A percentile compares a stretch with the other conserved stretches of the same genome.
phyloP scores from a whole-genome alignment of 1,140 invertebrate species.

The Drosophila jambulina region DNA sequence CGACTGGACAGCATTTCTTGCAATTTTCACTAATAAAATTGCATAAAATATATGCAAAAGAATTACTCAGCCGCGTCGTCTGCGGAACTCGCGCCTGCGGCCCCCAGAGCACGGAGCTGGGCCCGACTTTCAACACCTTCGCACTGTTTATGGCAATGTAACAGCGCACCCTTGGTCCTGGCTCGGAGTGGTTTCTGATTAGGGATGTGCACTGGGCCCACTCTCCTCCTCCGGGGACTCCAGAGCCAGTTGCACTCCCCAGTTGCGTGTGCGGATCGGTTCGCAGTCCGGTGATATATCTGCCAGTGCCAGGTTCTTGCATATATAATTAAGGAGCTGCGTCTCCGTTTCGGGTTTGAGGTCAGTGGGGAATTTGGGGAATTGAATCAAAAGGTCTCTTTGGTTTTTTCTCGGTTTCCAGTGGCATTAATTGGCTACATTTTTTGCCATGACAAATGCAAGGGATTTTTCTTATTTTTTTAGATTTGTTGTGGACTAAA shows the following conservation, averaged over 20 bases:
- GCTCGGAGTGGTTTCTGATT: conserved; percentile 75
- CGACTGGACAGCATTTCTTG: conserved; percentile 40
- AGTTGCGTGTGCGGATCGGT: conserved; percentile 49
- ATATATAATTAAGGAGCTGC: conserved; percentile 77
- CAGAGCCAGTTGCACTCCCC: not conserved
- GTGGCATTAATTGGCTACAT: not conserved
- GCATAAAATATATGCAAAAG: conserved; percentile 74
- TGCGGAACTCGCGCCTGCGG: conserved; percentile 47
- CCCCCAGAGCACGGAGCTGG: conserved; percentile 36
- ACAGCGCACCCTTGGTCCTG: conserved; percentile 1
- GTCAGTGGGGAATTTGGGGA: conserved; percentile 32
- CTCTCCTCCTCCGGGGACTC: conserved; percentile 11
- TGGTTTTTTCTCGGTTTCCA: not conserved
- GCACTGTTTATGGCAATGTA: conserved; percentile 61
- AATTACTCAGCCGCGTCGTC: conserved; percentile 51
- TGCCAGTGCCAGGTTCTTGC: conserved; percentile 67
- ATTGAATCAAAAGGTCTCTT: not conserved
- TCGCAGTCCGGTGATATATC: conserved; percentile 70
- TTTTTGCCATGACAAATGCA: not conserved
- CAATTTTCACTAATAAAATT: conserved; percentile 74
- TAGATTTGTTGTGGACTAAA: too few species aligned
- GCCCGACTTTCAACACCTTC: conserved; percentile 77
- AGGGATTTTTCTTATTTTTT: not conserved
- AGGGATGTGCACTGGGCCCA: conserved; percentile 36
- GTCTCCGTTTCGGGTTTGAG: conserved; percentile 10